Evolutionary conservation across 2,888 invertebrate genomes (phyloP).

Genomic region (Rhimphoctona megacephalus): DNA sequence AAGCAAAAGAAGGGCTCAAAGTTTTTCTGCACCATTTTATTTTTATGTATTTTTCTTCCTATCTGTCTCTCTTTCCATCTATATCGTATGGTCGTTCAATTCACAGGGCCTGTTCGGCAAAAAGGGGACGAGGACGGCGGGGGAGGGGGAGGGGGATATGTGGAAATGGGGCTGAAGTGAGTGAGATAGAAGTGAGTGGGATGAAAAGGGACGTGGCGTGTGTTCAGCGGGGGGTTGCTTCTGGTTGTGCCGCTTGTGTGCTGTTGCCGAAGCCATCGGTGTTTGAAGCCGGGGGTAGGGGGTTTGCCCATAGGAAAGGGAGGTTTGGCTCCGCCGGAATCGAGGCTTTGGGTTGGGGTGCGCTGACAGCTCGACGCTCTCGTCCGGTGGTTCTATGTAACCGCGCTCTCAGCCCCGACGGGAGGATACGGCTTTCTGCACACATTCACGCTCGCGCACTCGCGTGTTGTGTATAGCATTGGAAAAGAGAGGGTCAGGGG

Average conservation of each 20-base stretch:
- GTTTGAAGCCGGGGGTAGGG: conserved; percentile 61
- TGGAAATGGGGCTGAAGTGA: conserved; percentile 48
- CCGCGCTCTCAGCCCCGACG: conserved; percentile 75
- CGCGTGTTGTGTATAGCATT: conserved; percentile 43
- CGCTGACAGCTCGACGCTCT: conserved; percentile 85
- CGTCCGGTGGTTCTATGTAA: conserved; percentile 77
- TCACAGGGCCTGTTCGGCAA: conserved; percentile 67
- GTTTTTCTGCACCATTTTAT: conserved; percentile 61
- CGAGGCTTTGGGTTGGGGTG: conserved; percentile 83
- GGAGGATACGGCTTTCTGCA: conserved; percentile 84
- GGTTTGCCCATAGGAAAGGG: conserved; percentile 73
- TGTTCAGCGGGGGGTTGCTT: conserved; percentile 63
- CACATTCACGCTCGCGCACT: conserved; percentile 79
- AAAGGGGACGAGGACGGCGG: conserved; percentile 1
- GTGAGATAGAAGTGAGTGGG: conserved; percentile 57
- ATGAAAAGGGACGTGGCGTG: conserved; percentile 72
- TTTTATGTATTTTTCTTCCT: conserved; percentile 5
- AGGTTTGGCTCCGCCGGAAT: conserved; percentile 75
- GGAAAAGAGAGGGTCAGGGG: neutral
- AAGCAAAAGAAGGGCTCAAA: conserved; percentile 13
- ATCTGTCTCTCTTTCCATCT: conserved; percentile 59
- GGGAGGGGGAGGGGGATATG: neutral
- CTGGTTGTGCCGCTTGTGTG: conserved; percentile 52
- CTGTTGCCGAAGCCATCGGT: conserved; percentile 62
- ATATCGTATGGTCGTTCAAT: conserved; percentile 60